Percentiles rank a stretch among this genome's conserved stretches.
phyloP scores from a whole-genome alignment of 2,797 vertebrate genomes.

The Erithacus rubecula region DNA sequence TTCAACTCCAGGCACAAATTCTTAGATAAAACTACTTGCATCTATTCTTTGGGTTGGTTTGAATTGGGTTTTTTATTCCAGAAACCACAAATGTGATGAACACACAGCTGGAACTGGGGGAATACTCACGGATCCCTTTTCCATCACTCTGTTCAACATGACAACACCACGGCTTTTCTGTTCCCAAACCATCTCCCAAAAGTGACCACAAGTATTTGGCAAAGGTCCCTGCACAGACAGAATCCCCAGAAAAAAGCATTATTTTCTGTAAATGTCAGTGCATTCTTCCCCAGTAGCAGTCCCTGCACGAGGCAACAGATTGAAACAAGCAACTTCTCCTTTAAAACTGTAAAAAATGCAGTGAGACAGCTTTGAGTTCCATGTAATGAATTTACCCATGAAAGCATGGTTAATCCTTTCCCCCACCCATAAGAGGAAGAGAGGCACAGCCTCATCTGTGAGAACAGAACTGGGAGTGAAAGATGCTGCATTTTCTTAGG shows the following conservation, averaged over 20 bases:
- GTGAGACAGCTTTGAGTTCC: neutral
- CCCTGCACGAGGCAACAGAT: neutral
- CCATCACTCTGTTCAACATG: constrained; percentile 97
- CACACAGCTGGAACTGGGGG: neutral
- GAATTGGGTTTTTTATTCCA: neutral
- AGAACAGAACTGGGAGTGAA: constrained; percentile 45
- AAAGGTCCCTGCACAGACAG: constrained; percentile 88
- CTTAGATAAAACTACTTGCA: neutral
- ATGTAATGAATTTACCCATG: neutral
- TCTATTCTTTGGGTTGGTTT: neutral
- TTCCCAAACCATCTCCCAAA: constrained; percentile 99
- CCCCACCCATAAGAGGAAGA: neutral
- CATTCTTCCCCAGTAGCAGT: neutral
- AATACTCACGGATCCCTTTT: constrained; percentile 96
- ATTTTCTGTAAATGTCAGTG: constrained; percentile 25
- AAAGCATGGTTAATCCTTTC: neutral
- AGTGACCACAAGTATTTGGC: constrained; percentile 96
- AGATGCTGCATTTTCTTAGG: neutral
- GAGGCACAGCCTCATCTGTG: neutral
- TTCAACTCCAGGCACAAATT: neutral
- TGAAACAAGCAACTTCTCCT: neutral
- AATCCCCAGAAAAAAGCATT: constrained; percentile 42
- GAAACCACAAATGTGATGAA: neutral
- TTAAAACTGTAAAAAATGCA: neutral
- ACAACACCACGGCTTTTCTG: constrained; percentile 92